phyloP scores from a whole-genome alignment of 1,140 invertebrate species.

The Drosophila fuyamai region DNA sequence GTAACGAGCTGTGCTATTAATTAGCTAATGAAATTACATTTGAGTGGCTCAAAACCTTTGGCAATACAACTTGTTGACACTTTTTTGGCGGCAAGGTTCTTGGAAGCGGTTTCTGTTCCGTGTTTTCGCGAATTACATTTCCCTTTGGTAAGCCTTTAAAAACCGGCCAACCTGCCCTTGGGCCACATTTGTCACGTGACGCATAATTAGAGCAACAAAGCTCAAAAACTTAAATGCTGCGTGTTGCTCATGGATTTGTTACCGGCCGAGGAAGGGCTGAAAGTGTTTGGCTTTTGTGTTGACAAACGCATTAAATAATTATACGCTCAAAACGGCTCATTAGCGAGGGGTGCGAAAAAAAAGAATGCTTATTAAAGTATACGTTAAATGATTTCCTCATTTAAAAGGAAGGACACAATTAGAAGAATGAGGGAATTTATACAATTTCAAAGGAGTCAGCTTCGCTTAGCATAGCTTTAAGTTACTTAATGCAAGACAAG shows the following conservation, averaged over 20 bases:
- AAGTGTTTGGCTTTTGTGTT: slow-evolving; percentile 28
- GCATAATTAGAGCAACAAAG: slow-evolving; percentile 27
- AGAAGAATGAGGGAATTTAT: too few species aligned
- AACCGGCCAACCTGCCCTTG: slow-evolving; percentile 25
- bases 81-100: slow-evolving; percentile 44
- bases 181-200: slow-evolving; percentile 20
- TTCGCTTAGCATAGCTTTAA: too few species aligned
- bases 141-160: slow-evolving; percentile 29
- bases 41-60: slow-evolving; percentile 35
- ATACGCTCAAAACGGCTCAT: slow-evolving; percentile 22
- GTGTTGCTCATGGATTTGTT: slow-evolving; percentile 6
- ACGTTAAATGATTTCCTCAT: background rate
- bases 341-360: background rate
- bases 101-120: slow-evolving; percentile 23
- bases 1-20: slow-evolving; percentile 62
- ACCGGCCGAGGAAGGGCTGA: slow-evolving; percentile 3
- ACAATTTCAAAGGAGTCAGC: too few species aligned
- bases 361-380: slow-evolving; percentile 1
- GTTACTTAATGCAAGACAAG: too few species aligned
- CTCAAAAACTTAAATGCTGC: slow-evolving; percentile 34
- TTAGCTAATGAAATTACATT: slow-evolving; percentile 77
- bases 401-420: background rate
- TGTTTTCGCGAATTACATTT: slow-evolving; percentile 47
- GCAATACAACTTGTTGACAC: slow-evolving; percentile 54
- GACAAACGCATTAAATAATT: slow-evolving; percentile 26